A percentile compares a stretch with the other conserved stretches of the same genome.
Evolutionary conservation across 2,797 vertebrate genomes (phyloP).

Genomic region (Antrozous pallidus): DNA sequence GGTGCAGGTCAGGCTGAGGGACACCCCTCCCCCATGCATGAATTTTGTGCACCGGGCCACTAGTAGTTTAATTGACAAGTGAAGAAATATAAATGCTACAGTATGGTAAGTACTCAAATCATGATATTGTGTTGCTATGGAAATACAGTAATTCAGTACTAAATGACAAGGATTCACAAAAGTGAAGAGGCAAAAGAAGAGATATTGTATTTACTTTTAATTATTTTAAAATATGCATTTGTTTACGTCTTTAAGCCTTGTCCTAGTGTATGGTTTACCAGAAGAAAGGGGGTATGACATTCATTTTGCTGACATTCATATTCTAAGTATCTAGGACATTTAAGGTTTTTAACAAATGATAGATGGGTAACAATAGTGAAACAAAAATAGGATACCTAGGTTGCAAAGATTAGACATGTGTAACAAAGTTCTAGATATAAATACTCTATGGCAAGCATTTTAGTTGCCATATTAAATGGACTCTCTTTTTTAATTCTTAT

Average conservation of each 20-base stretch:
- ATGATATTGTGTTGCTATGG: background rate
- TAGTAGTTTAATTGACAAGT: background rate
- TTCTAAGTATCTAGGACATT: background rate
- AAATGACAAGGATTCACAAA: conserved; percentile 32
- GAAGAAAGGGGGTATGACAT: background rate
- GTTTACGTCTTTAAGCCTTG: conserved; percentile 21
- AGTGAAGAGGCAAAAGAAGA: background rate
- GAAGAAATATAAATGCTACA: background rate
- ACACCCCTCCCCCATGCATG: too few species aligned
- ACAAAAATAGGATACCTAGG: background rate
- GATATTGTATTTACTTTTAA: conserved; percentile 31
- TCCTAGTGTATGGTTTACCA: conserved; percentile 9
- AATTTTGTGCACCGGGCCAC: too few species aligned
- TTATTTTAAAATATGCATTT: conserved; percentile 1
- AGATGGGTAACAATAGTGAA: conserved; percentile 21
- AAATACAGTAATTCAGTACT: background rate
- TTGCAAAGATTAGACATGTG: background rate
- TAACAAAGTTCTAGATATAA: conserved; percentile 11
- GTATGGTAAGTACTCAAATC: background rate
- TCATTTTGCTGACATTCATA: background rate
- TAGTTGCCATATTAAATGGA: background rate
- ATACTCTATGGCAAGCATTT: background rate
- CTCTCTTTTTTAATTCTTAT: background rate
- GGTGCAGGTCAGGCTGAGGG: too few species aligned
- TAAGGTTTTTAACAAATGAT: conserved; percentile 33